phyloP scores from a whole-genome alignment of 2,888 invertebrate species.

The Chloroclysta siterata region DNA sequence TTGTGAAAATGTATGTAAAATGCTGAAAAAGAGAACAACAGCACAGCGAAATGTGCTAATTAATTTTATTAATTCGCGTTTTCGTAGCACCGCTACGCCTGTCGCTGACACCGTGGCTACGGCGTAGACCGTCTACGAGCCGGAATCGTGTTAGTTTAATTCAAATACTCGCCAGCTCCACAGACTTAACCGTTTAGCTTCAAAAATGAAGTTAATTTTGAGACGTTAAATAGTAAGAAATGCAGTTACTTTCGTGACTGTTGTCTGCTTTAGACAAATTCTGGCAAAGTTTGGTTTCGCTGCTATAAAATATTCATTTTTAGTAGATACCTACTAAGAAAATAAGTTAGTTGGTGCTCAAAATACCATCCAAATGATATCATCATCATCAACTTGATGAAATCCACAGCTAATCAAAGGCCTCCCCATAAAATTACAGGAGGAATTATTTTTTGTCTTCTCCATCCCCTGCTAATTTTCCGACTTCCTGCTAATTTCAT shows the following conservation, averaged over 20 bases:
- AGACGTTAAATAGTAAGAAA: constrained; percentile 1
- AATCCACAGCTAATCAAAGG: too few species aligned
- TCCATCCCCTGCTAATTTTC: too few species aligned
- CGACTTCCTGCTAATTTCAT: too few species aligned
- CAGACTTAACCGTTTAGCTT: constrained; percentile 10
- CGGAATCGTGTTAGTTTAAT: constrained; percentile 22
- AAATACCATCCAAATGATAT: too few species aligned
- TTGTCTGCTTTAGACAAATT: not conserved
- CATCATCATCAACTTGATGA: too few species aligned
- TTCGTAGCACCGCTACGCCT: constrained; percentile 26
- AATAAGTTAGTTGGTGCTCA: too few species aligned
- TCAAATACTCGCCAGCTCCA: constrained; percentile 19
- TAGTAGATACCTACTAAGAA: not conserved
- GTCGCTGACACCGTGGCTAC: constrained; percentile 23
- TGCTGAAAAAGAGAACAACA: not conserved
- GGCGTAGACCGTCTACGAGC: constrained; percentile 25
- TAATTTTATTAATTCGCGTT: constrained; percentile 18
- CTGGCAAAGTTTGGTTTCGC: not conserved
- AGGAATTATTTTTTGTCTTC: too few species aligned
- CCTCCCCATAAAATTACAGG: too few species aligned
- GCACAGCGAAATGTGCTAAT: constrained; percentile 13
- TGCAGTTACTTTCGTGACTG: not conserved
- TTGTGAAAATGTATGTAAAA: not conserved
- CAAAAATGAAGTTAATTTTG: constrained; percentile 15
- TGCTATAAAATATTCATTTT: not conserved